phyloP scores from a whole-genome alignment of 2,797 vertebrate genomes.

The Oceanodroma leucorhoa region DNA sequence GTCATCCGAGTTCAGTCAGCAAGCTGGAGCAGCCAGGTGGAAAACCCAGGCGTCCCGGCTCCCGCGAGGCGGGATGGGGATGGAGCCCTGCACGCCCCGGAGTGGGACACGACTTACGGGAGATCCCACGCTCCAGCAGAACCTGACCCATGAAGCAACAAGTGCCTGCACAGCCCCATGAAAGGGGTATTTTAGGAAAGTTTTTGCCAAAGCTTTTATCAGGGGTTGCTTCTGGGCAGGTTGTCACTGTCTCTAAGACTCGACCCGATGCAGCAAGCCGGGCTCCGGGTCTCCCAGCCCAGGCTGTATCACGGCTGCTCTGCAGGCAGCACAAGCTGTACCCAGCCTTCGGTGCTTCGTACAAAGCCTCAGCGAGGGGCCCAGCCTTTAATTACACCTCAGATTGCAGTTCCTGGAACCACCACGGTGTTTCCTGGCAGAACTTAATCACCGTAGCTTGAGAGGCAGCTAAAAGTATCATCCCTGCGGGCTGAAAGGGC shows the following conservation, averaged over 20 bases:
- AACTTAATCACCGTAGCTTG: not conserved
- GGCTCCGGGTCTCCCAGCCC: not conserved
- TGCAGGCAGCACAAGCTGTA: not conserved
- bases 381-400: slow-evolving; percentile 1
- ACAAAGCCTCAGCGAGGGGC: not conserved
- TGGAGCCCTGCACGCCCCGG: not conserved
- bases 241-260: not conserved
- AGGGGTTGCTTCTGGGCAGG: not conserved
- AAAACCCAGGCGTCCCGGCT: rapidly evolving
- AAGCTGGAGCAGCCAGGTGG: not conserved
- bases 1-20: not conserved
- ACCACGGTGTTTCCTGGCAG: not conserved
- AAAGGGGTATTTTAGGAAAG: not conserved
- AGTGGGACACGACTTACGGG: rapidly evolving
- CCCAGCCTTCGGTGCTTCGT: not conserved
- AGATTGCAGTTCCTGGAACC: slow-evolving; percentile 32
- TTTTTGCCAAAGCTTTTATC: not conserved
- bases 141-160: not conserved
- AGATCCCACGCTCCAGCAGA: not conserved
- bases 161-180: not conserved
- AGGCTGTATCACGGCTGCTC: not conserved
- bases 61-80: rapidly evolving
- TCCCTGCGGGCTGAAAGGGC: not conserved
- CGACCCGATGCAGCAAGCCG: not conserved
- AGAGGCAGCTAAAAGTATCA: slow-evolving; percentile 10